phyloP scores from a whole-genome alignment of 2,888 invertebrate species.

The Tineola bisselliella region DNA sequence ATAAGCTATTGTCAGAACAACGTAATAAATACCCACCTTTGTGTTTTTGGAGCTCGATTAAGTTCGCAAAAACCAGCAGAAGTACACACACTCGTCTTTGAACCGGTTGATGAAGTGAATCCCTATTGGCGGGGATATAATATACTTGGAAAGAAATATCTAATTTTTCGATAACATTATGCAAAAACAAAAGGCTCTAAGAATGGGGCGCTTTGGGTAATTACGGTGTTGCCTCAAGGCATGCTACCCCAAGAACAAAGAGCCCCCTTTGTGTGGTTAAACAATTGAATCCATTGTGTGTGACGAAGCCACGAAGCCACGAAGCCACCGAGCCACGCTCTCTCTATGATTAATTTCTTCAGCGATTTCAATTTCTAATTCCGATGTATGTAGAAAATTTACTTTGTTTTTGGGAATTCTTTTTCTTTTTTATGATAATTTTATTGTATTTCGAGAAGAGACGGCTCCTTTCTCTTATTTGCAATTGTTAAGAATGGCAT shows the following conservation, averaged over 20 bases:
- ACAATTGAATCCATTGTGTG: constrained; percentile 2
- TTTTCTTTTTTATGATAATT: not conserved
- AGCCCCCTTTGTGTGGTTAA: not conserved
- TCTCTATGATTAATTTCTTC: not conserved
- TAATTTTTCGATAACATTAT: constrained; percentile 2
- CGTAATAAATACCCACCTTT: no score
- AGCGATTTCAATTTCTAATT: not conserved
- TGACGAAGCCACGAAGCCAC: not conserved
- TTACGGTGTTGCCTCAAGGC: not conserved
- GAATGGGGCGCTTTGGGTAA: not conserved
- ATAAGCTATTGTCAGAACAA: no score
- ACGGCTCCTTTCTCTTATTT: no score
- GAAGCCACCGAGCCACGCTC: not conserved
- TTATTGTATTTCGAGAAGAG: not conserved
- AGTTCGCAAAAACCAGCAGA: not conserved
- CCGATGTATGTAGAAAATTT: not conserved
- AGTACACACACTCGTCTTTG: not conserved
- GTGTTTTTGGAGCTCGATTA: not conserved
- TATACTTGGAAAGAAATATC: not conserved
- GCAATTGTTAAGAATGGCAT: no score
- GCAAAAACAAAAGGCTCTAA: not conserved
- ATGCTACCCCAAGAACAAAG: not conserved
- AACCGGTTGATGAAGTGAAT: not conserved
- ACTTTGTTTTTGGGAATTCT: not conserved
- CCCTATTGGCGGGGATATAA: not conserved